Evolutionary conservation across 2,113 vertebrate genomes (phyloP), one percentile per base, ranked within the genome.

Genomic region (Protomyctophum bolini): DNA sequence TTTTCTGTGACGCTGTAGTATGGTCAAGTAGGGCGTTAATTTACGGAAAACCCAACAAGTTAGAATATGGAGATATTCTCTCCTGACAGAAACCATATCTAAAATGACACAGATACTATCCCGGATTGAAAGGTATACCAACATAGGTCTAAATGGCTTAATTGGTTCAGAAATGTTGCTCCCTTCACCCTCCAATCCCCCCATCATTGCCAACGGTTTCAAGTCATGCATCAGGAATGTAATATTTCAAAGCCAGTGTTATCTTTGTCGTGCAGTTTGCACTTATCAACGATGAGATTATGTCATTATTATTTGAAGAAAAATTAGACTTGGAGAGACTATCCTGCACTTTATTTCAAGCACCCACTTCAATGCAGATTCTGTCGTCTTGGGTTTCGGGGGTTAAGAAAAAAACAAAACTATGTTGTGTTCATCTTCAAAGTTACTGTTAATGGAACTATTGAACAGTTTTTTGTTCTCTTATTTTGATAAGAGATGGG

Each of bases 271-370:
- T 75, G 59, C 14, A 33, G 12, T 65, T 12, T 14, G 52, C 6
- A 48, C 58, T 68, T 6, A n/a, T 85, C 69, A 81, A 72, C 68
- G 55, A 59, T 68, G 75, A 88, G 81, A 87, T 86, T 72, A 65
- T 72, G 65, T 61, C 55, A 46, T 65, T 52, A 33, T 33, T 33
- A 41, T 41, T 57, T 65, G 63, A 70, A 70, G 5, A 70, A 58
- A 74, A 21, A 64, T 15, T 63, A 68, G 80, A 57, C 48, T 60
- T 41, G 5, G 33, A 71, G 78, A 80, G 33, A 76, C 77, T 82
- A 71, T 79, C 73, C 78, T 81, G 88, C 89, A 91, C 88, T 90
- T 90, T 91, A 89, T 86, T 83, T 83, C 70, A 76, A 74, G 64
- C 73, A 68, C 66, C 73, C 73, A 58, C n/a, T 45, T 46, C 33